Percentiles rank a stretch among this genome's conserved stretches.
These are phyloP conservation scores for Euschistus heros DNA, from an alignment of 1,140 invertebrate genomes.

Conservation along the genomic window DNA sequence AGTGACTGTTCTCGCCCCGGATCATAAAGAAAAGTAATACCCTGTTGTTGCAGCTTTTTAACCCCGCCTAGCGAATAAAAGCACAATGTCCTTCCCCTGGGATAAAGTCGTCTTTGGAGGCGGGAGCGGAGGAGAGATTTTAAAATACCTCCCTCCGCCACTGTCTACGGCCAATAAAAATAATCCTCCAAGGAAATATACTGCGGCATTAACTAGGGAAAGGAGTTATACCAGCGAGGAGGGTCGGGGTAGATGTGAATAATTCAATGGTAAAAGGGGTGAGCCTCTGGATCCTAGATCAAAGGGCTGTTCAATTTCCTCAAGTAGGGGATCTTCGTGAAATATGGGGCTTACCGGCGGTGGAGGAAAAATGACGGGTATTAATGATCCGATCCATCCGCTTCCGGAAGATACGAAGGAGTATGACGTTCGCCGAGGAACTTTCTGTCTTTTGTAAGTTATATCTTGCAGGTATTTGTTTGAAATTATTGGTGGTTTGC, in stretches of 20 bases:
- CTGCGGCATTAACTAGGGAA: conserved; percentile 6
- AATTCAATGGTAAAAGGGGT: conserved; percentile 11
- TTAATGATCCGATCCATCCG: conserved; percentile 2
- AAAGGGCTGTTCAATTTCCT: conserved; percentile 2
- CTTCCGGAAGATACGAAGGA: background rate
- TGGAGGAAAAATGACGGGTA: conserved; percentile 1
- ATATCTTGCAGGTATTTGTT: too few species aligned
- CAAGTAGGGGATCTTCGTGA: background rate
- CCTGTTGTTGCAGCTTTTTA: too few species aligned
- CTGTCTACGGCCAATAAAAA: conserved; percentile 16
- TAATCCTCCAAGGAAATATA: conserved; percentile 15
- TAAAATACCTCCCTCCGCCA: background rate
- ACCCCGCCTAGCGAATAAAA: too few species aligned
- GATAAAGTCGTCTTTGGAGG: background rate
- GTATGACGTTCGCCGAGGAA: background rate
- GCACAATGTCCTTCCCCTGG: too few species aligned
- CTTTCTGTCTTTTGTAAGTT: too few species aligned
- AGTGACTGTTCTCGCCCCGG: too few species aligned
- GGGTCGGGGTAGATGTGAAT: conserved; percentile 1
- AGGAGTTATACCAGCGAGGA: conserved; percentile 14
- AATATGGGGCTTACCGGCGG: background rate
- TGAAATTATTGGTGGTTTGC: too few species aligned
- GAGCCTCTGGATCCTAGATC: background rate
- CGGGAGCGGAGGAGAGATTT: background rate
- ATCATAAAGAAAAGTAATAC: too few species aligned